These are phyloP conservation scores for Mormyrops boulengeri DNA, from an alignment of 2,797 vertebrate genomes.

Conservation along the genomic window DNA sequence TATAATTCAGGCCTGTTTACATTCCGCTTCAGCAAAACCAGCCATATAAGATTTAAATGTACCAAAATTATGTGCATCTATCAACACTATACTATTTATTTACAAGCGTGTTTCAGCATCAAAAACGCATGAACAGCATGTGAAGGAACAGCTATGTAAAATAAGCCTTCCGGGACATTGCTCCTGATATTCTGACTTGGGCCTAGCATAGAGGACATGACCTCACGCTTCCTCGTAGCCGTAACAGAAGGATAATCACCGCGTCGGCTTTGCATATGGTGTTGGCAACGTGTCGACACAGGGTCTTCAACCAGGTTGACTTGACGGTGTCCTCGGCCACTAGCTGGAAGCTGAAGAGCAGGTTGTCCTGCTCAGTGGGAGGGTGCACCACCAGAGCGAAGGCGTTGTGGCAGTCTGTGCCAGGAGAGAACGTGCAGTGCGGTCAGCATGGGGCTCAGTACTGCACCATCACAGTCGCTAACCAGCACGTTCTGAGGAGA, in stretches of 20 bases:
- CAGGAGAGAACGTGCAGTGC: neutral
- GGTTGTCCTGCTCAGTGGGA: constrained; percentile 88
- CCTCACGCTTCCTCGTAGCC: neutral
- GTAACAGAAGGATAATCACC: constrained; percentile 62
- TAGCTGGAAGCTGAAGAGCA: constrained; percentile 94
- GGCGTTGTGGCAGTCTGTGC: constrained; percentile 83
- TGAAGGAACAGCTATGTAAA: neutral
- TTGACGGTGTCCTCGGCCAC: constrained; percentile 78
- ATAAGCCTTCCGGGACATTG: neutral
- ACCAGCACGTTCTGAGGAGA: neutral
- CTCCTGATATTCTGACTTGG: neutral
- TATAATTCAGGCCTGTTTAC: constrained; percentile 42
- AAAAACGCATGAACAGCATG: neutral
- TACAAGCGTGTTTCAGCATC: neutral
- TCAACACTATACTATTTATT: neutral
- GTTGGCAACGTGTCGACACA: constrained; percentile 92
- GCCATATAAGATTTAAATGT: constrained; percentile 33
- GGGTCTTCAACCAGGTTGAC: constrained; percentile 77
- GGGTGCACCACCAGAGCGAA: constrained; percentile 90
- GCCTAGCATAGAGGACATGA: neutral
- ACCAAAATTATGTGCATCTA: neutral
- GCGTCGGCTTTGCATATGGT: constrained; percentile 93
- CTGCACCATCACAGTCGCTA: neutral
- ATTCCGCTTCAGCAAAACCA: constrained; percentile 37
- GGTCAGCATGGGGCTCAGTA: neutral